Conservation (phyloP, 1,140 invertebrate genomes). For the Chironomus striatipennis region DNA sequence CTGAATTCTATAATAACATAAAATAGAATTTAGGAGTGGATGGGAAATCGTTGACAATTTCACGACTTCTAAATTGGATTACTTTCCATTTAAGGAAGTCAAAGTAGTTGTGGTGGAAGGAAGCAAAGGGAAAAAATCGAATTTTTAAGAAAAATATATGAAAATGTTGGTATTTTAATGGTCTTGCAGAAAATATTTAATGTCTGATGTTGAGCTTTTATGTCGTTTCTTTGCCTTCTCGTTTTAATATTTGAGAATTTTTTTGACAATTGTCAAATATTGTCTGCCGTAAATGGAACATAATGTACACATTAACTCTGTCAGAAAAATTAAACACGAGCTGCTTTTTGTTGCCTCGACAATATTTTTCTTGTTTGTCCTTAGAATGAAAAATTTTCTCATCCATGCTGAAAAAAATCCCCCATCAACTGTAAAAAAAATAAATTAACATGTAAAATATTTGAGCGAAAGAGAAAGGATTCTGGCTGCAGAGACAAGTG, state of each 20-base stretch:
- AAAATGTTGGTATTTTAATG: background rate
- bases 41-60: background rate
- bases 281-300: background rate
- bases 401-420: background rate
- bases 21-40: too few relatives aligned
- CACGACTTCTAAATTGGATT: constrained; percentile 7
- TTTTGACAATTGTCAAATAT: background rate
- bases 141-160: background rate
- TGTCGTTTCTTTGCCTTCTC: background rate
- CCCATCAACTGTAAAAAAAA: too few relatives aligned
- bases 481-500: background rate
- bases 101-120: background rate
- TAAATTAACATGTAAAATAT: too few relatives aligned
- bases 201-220: background rate
- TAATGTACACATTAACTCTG: background rate
- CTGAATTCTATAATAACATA: too few relatives aligned
- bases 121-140: background rate
- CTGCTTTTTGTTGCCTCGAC: too few relatives aligned
- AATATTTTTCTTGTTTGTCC: background rate
- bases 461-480: too few relatives aligned
- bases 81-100: background rate
- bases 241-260: background rate
- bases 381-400: background rate
- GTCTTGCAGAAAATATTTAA: background rate
- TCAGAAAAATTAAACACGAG: too few relatives aligned